Base-by-base conservation (phyloP, 2,888 invertebrate genomes). In the Melanostoma mellinum region DNA sequence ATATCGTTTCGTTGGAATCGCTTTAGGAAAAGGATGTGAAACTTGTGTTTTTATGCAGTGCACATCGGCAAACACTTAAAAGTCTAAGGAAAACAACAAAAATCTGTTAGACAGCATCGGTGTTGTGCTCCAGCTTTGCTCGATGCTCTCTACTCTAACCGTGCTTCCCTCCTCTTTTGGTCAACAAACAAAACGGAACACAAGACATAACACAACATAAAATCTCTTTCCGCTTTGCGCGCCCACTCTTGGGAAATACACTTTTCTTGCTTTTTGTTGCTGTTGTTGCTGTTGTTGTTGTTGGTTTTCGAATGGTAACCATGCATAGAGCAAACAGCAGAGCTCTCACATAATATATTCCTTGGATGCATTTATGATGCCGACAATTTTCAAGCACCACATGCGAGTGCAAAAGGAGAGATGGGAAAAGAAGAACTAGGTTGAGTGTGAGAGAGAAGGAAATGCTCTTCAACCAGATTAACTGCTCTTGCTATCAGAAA, bases 401-500 rank as follows among this genome's bases (percentile, higher is more conserved):
- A 79, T 46, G 61, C 65, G 55, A 52, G 48, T 32, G 38, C 8
- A 38, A 36, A 53, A 61, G 30, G 44, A 63, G 44, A 63, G 50
- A 50, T n/a, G 35, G 42, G 36, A 69, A 38, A 6, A 30, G 6
- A 30, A 3, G 33, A 61, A 50, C 48, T 48, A 20, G 46, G 48
- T 48, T 63, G 48, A 30, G 36, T 36, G 3, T 36, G n/a, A 42
- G 33, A 6, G 5, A 10, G 8, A 48, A 35, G 58, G 40, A 46
- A 60, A 46, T 67, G 40, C 77, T 77, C 77, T 82, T 82, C 77
- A 82, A 68, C 81, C 81, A 77, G 81, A 82, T 82, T 82, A 82
- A 82, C 82, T 82, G 82, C 82, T 82, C 82, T 74, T 82, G 73
- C 50, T 82, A 82, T 82, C 82, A 82, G 58, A 77, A 82, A 77